These are phyloP conservation scores for Hydrophis major DNA, from an alignment of 2,797 vertebrate species.

Conservation along the genomic window DNA sequence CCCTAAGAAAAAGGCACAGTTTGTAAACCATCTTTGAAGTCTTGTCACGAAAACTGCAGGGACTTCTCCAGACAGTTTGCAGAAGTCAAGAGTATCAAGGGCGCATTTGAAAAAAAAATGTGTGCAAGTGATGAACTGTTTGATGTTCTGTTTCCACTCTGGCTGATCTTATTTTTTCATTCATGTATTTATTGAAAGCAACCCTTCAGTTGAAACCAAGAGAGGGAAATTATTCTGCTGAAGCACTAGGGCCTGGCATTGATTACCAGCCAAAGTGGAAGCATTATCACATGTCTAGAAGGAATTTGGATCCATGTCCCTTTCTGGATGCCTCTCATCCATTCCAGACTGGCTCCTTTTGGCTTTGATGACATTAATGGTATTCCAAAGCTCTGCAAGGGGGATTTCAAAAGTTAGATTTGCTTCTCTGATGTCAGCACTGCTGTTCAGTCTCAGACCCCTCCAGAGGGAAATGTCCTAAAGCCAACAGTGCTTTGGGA, in stretches of 20 bases:
- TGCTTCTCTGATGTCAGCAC: background rate
- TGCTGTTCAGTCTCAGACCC: background rate
- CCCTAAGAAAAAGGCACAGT: background rate
- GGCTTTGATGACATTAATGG: background rate
- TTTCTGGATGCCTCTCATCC: background rate
- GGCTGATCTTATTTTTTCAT: background rate
- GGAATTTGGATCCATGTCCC: background rate
- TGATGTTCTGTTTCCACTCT: background rate
- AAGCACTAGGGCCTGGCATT: background rate
- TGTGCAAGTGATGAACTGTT: background rate
- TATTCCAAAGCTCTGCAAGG: background rate
- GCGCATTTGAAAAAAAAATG: background rate
- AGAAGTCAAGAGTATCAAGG: background rate
- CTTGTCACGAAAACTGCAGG: background rate
- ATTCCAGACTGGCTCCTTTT: background rate
- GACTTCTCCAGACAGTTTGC: background rate
- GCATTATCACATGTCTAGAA: background rate
- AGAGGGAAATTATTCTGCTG: background rate
- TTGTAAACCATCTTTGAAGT: background rate
- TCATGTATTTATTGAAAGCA: background rate
- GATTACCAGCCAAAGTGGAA: background rate
- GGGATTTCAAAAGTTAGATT: background rate
- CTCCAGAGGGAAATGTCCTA: background rate
- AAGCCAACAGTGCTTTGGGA: background rate
- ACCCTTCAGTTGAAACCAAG: background rate